Evolutionary conservation across 2,888 invertebrate species (phyloP).

Genomic region (Pyrochroa serraticornis): DNA sequence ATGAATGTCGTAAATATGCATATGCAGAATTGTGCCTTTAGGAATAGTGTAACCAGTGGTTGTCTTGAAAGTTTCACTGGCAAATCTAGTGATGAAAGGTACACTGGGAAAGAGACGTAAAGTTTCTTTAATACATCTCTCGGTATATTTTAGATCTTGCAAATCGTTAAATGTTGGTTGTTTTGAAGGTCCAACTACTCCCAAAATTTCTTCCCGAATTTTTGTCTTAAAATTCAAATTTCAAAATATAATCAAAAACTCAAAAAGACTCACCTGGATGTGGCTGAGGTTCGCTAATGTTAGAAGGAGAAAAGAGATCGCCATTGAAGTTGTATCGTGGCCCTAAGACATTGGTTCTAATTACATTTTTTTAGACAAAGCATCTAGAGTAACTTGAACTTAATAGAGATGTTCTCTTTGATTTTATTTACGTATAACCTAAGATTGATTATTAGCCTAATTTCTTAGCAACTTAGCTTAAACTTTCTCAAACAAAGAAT

Average conservation of each 20-base stretch:
- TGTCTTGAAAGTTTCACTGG: conserved; percentile 30
- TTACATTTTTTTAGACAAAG: too few relatives aligned
- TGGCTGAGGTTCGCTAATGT: conserved; percentile 39
- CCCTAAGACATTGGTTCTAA: conserved; percentile 46
- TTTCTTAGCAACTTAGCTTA: too few relatives aligned
- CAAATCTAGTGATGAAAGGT: conserved; percentile 64
- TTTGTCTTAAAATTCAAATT: conserved; percentile 29
- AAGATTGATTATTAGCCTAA: too few relatives aligned
- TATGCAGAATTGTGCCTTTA: conserved; percentile 58
- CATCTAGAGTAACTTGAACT: too few relatives aligned
- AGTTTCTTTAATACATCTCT: conserved; percentile 54
- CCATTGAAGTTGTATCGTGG: conserved; percentile 44
- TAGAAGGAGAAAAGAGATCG: conserved; percentile 40
- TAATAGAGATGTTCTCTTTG: too few relatives aligned
- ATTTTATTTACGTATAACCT: too few relatives aligned
- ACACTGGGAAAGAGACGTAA: conserved; percentile 66
- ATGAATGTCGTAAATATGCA: conserved; percentile 67
- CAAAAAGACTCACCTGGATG: conserved; percentile 44
- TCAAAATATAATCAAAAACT: background rate
- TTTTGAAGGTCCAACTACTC: conserved; percentile 39
- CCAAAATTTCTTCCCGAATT: conserved; percentile 39
- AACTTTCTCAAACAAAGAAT: too few relatives aligned
- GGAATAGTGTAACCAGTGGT: conserved; percentile 55
- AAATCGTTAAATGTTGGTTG: conserved; percentile 47
- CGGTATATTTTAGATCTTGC: conserved; percentile 52